Base-by-base conservation (phyloP, 2,888 invertebrate genomes). In the Noctua fimbriata region DNA sequence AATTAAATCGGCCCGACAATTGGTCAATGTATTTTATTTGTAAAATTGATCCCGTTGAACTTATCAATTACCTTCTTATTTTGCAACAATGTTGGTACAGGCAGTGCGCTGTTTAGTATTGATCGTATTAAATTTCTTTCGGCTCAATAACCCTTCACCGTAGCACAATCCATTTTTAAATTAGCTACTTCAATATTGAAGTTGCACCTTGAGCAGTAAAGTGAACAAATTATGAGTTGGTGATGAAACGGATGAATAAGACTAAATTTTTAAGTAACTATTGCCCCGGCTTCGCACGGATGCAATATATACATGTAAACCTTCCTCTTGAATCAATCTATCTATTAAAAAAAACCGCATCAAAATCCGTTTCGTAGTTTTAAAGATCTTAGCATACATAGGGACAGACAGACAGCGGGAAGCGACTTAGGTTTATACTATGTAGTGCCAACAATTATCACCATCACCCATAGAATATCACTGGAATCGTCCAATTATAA, bases 41-140 rank as follows among this genome's bases (percentile, higher is more conserved):
- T 72, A 77, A 87, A 84, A 84, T 84, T 87, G 87, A 85, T 87
- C 85, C 72, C 55, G 72, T 70, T 84, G 84, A 87, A 87, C 87
- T 80, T 84, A 84, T 85, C 80, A 85, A 87, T 85, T 87, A 85
- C 74, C 60, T 71, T 70, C 58, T 79, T 86, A 86, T 84, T 84
- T 74, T 74, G 76, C 84, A 69, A 80, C 80, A 60, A 49, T 80
- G 76, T 76, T 76, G 78, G 55, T 55, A 52, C 69, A 47, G 47
- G 47, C 47, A 44, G 36, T 67, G 24, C 47, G 52, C 58, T 67
- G 69, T 69, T 74, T 21, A 21, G 32, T 74, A 69, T 36, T 14
- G 76, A 28, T 72, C 70, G 76, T 76, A 83, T 79, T 76, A 70
- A 52, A 69, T 85, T 77, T 74, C 52, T 83, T 73, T 79, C 21